Base-by-base conservation (phyloP, 2,113 vertebrate species). In the Dasypus novemcinctus region DNA sequence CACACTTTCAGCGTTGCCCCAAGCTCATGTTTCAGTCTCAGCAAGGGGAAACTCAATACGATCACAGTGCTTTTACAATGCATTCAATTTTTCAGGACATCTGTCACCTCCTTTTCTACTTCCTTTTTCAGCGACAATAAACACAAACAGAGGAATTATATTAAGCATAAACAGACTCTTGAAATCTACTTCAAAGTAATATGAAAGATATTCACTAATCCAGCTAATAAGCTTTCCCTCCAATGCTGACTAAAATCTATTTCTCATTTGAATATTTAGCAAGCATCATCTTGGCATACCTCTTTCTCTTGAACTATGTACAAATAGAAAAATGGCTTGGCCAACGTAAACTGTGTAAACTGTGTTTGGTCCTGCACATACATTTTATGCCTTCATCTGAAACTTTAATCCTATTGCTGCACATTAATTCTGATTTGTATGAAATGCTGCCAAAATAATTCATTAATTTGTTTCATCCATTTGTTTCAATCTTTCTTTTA, bases 241-340 rank as follows among this genome's bases (percentile, higher is more conserved):
- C 72, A 96, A 91, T n/a, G 66, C 23, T 52, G 81, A 63, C 54
- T 59, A 38, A 95, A 90, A 92, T 81, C 66, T n/a, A 68, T 46
- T 63, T 87, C 80, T 90, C 93, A 96, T 97, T 69, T 96, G 96
- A 97, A 97, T 97, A 97, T 95, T 97, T 94, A 97, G 94, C 91
- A 93, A 97, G 87, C 86, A 81, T 95, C 93, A 95, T 93, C 87
- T 91, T 90, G 59, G 89, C 91, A 97, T 96, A 96, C 66, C 68
- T 85, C 82, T 96, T 87, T 88, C 86, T 82, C 86, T 96, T 95
- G 86, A 95, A 95, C 96, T 89, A 78, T 69, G 64, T 36, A 91
- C 74, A 95, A 95, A 88, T 86, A 31, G 83, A 95, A 90, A 95
- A 76, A 61, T 21, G 46, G 91, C 87, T 96, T 91, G 91, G 83